Conservation (phyloP, 2,888 invertebrate genomes). For the Pteria penguin region DNA sequence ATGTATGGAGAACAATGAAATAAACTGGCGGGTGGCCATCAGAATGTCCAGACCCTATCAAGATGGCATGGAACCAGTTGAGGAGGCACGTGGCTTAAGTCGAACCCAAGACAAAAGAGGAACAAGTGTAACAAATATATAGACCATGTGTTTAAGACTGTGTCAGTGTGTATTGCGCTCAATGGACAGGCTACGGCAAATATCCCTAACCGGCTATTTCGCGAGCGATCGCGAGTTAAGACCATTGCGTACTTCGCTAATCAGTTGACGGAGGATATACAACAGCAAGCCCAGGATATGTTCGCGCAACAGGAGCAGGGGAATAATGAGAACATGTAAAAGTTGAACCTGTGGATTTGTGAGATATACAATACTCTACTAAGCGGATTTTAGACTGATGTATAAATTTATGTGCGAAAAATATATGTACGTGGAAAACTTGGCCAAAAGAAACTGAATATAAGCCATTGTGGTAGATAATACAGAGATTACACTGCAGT, state of each 20-base stretch:
- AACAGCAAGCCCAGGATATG: not conserved
- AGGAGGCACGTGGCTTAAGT: slow-evolving; percentile 21
- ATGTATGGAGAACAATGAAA: slow-evolving; percentile 39
- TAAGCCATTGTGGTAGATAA: no score
- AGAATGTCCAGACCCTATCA: slow-evolving; percentile 46
- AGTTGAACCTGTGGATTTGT: no score
- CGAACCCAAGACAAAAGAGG: slow-evolving; percentile 20
- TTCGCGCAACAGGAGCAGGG: no score
- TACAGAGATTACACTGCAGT: no score
- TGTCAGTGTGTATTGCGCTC: slow-evolving; percentile 31
- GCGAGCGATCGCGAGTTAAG: slow-evolving; percentile 21
- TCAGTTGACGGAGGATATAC: slow-evolving; percentile 2
- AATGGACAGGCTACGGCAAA: slow-evolving; percentile 37
- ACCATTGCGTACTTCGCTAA: slow-evolving; percentile 31
- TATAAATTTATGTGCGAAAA: no score
- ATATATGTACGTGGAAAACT: no score
- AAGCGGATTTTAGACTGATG: no score
- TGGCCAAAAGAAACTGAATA: no score
- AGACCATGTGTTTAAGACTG: slow-evolving; percentile 43
- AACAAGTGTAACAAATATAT: slow-evolving; percentile 36
- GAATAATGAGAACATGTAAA: no score
- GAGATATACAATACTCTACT: no score
- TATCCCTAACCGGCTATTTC: slow-evolving; percentile 36
- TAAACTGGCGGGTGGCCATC: slow-evolving; percentile 44
- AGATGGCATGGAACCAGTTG: slow-evolving; percentile 41